Conservation (phyloP, 2,113 vertebrate species). For the Phocoena phocoena region DNA sequence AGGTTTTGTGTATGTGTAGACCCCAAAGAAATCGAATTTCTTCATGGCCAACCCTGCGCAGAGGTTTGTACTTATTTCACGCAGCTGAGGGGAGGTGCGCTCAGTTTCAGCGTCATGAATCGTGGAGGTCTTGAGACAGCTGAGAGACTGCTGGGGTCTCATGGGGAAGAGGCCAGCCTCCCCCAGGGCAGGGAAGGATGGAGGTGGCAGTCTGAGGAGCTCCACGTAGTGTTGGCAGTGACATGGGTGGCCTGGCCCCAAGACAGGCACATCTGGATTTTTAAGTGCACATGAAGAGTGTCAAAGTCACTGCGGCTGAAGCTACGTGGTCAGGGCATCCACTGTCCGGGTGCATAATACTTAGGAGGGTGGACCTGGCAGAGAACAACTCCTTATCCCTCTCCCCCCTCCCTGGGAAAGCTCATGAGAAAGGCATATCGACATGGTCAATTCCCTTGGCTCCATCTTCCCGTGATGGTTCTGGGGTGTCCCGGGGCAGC, state of each 20-base stretch:
- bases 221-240: neutral
- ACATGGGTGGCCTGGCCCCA: too few relatives aligned
- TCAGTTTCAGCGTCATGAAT: neutral
- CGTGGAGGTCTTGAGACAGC: neutral
- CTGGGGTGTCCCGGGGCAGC: neutral
- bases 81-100: neutral
- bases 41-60: neutral
- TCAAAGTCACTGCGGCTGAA: neutral
- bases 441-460: too few relatives aligned
- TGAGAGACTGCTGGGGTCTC: neutral
- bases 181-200: neutral
- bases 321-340: neutral
- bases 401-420: neutral
- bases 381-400: neutral
- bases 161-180: neutral
- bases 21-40: neutral
- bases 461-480: neutral
- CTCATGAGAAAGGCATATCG: neutral
- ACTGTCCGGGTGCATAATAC: too few relatives aligned
- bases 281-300: neutral
- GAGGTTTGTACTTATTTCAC: neutral
- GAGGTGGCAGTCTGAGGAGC: neutral
- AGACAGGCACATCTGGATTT: neutral
- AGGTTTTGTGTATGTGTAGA: neutral
- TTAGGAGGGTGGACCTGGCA: neutral